Base-by-base conservation (phyloP, 2,113 vertebrate genomes). In the Rhegmatorhina hoffmannsi region DNA sequence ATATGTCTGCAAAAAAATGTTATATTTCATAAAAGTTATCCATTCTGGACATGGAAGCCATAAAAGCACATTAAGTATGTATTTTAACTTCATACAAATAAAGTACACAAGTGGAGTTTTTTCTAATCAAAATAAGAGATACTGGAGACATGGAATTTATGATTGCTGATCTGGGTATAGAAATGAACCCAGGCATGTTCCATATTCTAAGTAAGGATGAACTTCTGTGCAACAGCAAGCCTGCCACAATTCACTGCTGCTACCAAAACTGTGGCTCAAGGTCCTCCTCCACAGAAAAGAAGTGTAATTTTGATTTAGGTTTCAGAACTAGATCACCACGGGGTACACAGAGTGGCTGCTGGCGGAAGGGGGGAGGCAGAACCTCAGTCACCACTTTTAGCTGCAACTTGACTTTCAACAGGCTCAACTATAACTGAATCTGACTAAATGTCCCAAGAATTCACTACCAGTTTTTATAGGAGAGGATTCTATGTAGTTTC, bases 301-400 rank as follows among this genome's bases (percentile, higher is more conserved):
- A 62, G 9, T 26, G 21, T 10, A 79, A 52, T 63, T 95, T 59
- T 75, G 43, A 67, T 75, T 78, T 46, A 31, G 4, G 9, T 44
- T 85, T 91, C 33, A 76, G 25, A 91, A 79, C 24, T 31, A 83
- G 62, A 75, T 47, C 43, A 55, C 52, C 17, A 49, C 15, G 14
- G 19, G 31, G 14, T 34, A 77, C 0, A 4, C 17, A 59, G 31
- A 40, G 11, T 1, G 2, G 11, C 15, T 28, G 44, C 25, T 34
- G 19, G 29, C 7, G 44, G 31, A 56, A 64, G 7, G 44, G 29
- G 31, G 5, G 15, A 79, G 47, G 56, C 24, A 83, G 63, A 87
- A 80, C 11, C 17, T 62, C 59, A 82, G 21, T 47, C 4, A 1
- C 21, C 46, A 34, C 53, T 87, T 87, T 9, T 9, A 87, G 34